phyloP scores from a whole-genome alignment of 2,797 vertebrate genomes.

The Syngnathus rostellatus region DNA sequence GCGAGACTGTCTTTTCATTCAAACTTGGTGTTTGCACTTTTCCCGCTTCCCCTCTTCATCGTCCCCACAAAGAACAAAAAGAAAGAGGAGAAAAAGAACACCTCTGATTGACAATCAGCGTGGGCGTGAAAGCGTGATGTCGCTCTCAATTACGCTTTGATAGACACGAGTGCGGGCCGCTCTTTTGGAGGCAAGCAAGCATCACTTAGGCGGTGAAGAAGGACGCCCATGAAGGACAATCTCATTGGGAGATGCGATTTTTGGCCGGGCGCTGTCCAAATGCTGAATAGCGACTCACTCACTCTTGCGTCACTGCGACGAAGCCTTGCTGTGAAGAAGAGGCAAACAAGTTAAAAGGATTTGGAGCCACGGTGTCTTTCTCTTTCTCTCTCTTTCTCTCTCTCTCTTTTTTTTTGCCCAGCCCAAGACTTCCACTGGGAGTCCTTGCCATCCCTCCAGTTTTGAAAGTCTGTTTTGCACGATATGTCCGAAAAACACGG shows the following conservation, averaged over 20 bases:
- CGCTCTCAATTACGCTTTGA: conserved; percentile 17
- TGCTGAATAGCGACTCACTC: no score
- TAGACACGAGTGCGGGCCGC: neutral
- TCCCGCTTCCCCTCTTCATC: conserved; percentile 41
- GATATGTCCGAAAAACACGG: conserved; percentile 89
- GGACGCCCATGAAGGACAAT: no score
- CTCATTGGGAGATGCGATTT: no score
- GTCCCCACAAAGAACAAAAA: conserved; percentile 7
- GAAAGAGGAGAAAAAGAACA: conserved; percentile 33
- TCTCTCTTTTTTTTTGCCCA: no score
- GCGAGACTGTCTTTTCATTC: conserved; percentile 38
- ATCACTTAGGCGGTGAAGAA: no score
- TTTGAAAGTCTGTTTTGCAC: conserved; percentile 79
- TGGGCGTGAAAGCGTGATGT: conserved; percentile 33
- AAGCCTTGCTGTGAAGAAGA: neutral
- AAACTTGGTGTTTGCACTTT: conserved; percentile 58
- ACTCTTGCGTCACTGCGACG: no score
- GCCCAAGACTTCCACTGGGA: neutral
- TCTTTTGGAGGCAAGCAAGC: no score
- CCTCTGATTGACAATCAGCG: conserved; percentile 71
- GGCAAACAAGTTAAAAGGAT: neutral
- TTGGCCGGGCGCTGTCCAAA: no score
- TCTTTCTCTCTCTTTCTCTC: no score
- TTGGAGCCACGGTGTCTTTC: no score
- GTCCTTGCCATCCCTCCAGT: neutral